Percentiles rank a stretch among this genome's conserved stretches.
These are phyloP conservation scores for Oryzaephilus surinamensis DNA, from an alignment of 1,140 invertebrate species.

Conservation along the genomic window DNA sequence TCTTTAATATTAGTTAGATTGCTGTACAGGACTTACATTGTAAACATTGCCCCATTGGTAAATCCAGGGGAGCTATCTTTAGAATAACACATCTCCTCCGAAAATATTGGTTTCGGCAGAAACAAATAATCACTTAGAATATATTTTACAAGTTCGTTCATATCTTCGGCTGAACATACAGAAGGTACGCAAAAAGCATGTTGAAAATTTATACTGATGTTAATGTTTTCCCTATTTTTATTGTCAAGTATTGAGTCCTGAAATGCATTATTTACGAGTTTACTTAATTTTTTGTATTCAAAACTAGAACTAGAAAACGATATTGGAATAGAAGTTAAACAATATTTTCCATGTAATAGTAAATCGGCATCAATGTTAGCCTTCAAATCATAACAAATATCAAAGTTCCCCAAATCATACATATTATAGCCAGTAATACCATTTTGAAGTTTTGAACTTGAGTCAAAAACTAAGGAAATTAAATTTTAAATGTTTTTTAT, in stretches of 20 bases:
- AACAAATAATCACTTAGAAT: too few relatives aligned
- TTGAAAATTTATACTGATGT: background rate
- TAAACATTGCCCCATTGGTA: constrained; percentile 7
- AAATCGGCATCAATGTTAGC: background rate
- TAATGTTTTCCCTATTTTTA: background rate
- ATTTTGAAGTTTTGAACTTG: background rate
- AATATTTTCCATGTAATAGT: constrained; percentile 2
- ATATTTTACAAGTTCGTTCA: too few relatives aligned
- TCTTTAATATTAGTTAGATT: constrained; percentile 1
- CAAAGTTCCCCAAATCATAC: constrained; percentile 1
- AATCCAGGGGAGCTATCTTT: constrained; percentile 1
- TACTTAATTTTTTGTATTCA: background rate
- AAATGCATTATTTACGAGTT: background rate
- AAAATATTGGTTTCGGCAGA: background rate
- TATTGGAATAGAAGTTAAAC: background rate
- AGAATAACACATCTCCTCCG: constrained; percentile 8
- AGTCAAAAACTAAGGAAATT: constrained; percentile 1
- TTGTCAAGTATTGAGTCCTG: background rate
- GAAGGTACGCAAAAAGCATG: constrained; percentile 5
- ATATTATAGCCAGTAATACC: background rate
- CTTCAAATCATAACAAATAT: constrained; percentile 6
- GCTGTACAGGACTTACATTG: constrained; percentile 5
- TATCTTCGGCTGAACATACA: constrained; percentile 2
- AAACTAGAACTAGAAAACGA: background rate
- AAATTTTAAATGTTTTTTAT: too few relatives aligned